These are phyloP conservation scores for Ahaetulla prasina DNA, from an alignment of 2,113 vertebrate species.

Conservation along the genomic window DNA sequence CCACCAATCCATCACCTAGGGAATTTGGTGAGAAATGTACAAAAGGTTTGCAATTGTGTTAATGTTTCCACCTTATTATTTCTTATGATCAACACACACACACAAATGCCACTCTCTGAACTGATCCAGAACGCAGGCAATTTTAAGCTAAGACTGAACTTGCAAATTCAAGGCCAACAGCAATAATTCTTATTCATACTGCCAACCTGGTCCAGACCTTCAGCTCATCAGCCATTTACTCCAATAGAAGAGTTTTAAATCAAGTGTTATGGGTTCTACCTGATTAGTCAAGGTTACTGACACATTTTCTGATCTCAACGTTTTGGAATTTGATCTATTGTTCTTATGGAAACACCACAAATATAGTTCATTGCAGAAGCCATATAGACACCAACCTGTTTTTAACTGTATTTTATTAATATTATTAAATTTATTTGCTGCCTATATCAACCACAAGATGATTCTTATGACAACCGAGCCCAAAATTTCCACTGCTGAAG, in stretches of 20 bases:
- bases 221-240: not conserved
- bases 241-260: not conserved
- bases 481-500: not conserved
- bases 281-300: accelerated
- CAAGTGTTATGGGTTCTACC: not conserved
- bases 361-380: not conserved
- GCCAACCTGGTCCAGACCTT: not conserved
- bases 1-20: not conserved
- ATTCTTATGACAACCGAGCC: not conserved
- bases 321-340: not conserved
- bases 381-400: not conserved
- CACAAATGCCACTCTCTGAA: not conserved
- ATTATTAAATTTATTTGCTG: not conserved
- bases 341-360: not conserved
- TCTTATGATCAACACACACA: not conserved
- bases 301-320: not conserved
- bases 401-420: not conserved
- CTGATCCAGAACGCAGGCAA: not conserved
- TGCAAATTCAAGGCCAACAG: not conserved
- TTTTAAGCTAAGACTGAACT: not conserved
- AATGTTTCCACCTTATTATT: not conserved
- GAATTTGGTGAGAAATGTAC: not conserved
- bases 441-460: not conserved
- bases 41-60: not conserved
- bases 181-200: not conserved